Evolutionary conservation across 2,888 invertebrate genomes (phyloP).

Genomic region (Baccha elongata): DNA sequence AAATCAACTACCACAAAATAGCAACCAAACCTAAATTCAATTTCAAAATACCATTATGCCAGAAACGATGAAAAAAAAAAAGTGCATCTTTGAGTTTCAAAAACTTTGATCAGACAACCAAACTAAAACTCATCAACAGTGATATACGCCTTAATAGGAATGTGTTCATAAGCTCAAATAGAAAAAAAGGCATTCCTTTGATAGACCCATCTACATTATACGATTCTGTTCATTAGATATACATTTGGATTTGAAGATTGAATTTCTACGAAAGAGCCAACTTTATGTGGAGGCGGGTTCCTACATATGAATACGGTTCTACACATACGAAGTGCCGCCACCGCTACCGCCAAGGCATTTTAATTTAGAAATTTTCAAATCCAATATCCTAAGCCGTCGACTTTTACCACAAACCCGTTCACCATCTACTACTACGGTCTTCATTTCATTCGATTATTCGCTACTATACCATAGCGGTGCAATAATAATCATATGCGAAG

Average conservation of each 20-base stretch:
- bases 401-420: constrained; percentile 14
- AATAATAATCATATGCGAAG: constrained; percentile 66
- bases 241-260: constrained; percentile 28
- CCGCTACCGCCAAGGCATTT: constrained; percentile 35
- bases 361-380: constrained; percentile 67
- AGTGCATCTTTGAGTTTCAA: constrained; percentile 6
- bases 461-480: constrained; percentile 10
- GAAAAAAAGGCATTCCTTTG: constrained; percentile 23
- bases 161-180: constrained; percentile 13
- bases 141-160: too few species aligned
- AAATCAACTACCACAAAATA: too few species aligned
- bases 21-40: too few species aligned
- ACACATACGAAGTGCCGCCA: not conserved
- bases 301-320: not conserved
- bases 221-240: constrained; percentile 41
- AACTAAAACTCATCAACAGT: constrained; percentile 40
- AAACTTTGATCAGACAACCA: constrained; percentile 35
- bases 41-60: too few species aligned
- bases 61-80: not conserved
- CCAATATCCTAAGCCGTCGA: constrained; percentile 61
- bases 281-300: not conserved
- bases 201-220: constrained; percentile 36
- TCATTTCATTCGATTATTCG: constrained; percentile 33
- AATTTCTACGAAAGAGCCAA: constrained; percentile 33
- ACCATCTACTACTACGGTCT: constrained; percentile 27